A percentile compares a stretch with the other conserved stretches of the same genome.
These are phyloP conservation scores for Craseonycteris thonglongyai DNA, from an alignment of 2,113 vertebrate genomes.

Conservation along the genomic window DNA sequence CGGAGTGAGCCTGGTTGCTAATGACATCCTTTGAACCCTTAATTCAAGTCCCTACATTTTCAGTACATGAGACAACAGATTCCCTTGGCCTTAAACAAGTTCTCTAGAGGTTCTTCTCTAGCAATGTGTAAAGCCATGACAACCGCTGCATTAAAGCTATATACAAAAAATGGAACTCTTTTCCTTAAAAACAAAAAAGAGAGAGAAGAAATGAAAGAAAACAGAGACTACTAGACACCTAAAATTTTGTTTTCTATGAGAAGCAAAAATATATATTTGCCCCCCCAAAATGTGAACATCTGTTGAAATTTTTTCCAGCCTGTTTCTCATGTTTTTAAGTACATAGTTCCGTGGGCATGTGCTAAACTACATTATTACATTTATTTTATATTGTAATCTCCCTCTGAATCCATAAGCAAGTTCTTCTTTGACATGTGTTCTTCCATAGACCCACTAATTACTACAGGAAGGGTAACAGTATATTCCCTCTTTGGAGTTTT, in stretches of 20 bases:
- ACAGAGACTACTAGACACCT: background rate
- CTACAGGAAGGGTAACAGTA: slow-evolving; percentile 74
- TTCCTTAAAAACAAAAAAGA: background rate
- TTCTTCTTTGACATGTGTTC: slow-evolving; percentile 68
- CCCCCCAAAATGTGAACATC: slow-evolving; percentile 56
- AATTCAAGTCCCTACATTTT: background rate
- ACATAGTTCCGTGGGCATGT: slow-evolving; percentile 35
- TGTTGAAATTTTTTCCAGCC: slow-evolving; percentile 39
- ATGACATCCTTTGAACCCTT: background rate
- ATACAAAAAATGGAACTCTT: background rate
- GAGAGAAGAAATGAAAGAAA: background rate
- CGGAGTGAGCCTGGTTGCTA: background rate
- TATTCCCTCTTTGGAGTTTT: slow-evolving; percentile 59
- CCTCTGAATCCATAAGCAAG: slow-evolving; percentile 61
- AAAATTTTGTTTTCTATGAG: background rate
- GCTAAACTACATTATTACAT: slow-evolving; percentile 70
- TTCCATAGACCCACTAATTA: slow-evolving; percentile 79
- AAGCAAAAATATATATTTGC: background rate
- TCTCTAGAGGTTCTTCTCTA: background rate
- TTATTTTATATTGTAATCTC: slow-evolving; percentile 68
- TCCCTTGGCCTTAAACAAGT: background rate
- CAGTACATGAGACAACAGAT: background rate
- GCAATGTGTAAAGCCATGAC: background rate
- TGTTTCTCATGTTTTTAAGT: slow-evolving; percentile 32
- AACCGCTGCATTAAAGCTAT: background rate